Evolutionary conservation across 2,113 vertebrate genomes (phyloP), one percentile per base, ranked within the genome.

Genomic region (Rhodinocichla rosea): DNA sequence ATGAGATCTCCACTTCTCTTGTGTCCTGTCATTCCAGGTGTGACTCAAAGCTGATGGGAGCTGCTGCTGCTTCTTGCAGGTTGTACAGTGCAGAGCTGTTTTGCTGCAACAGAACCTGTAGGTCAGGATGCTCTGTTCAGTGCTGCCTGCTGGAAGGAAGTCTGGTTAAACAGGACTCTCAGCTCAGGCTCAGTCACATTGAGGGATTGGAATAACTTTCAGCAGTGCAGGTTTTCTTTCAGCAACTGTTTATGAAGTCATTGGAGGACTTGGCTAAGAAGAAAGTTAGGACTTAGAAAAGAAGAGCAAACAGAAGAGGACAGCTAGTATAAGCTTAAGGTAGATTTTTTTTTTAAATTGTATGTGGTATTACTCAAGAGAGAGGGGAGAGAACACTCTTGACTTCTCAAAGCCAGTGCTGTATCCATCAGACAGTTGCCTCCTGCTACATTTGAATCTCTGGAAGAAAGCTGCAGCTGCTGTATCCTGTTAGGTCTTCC

Each of bases 1-100:
- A 99, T 97, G 90, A 97, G 83, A 96, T 60, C 28, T 94, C 79
- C 92, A 91, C 92, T 95, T 90, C 27, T 40, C 60, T 37, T 28
- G 62, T 92, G 68, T 94, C 79, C 28, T 90, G 16, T 91, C 24
- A 10, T 85, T 95, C 56, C 13, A 3, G 3, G 4, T 52, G 37
- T 28, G 27, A 4, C 28, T 44, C 42, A 56, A 60, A 74, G 60
- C 42, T 93, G 57, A 24, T 18, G 22, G 63, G 67, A 91, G 22
- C 62, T 69, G 49, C 40, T 73, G 49, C n/a, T 79, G 35, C 45
- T 76, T 64, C 62, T 69, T 22, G 3, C 19, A 21, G 63, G 26
- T 55, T 35, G 7, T 53, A 7, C 11, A 24, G 40, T 33, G 28
- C 68, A 71, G 68, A 44, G 35, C 5, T 73, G 45, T 17, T 73